Base-by-base conservation (phyloP, 1,140 invertebrate species). In the Hirudo medicinalis region DNA sequence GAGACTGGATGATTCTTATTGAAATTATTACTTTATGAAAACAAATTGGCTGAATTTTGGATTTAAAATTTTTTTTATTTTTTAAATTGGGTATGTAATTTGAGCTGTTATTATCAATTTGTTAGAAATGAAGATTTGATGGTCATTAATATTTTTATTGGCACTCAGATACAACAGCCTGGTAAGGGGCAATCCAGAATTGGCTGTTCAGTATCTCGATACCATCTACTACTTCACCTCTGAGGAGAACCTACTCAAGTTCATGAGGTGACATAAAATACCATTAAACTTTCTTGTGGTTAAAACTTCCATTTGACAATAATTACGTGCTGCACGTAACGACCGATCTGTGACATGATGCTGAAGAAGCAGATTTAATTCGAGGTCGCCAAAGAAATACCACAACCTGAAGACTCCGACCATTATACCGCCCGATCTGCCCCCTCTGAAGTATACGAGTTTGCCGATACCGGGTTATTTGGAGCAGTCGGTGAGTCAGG, bases 401-500 rank as follows among this genome's bases (percentile, higher is more conserved):
- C 77, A 76, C 55, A 75, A 78, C 69, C 71, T 82, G 20, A 75
- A 76, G 49, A 73, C 82, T 54, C 81, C 81, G n/a, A 78, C 82
- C 75, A 83, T 82, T 74, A 75, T 83, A n/a, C 82, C 81, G 5
- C 81, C 82, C 8, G 72, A 75, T 17, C 78, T 78, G 69, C 77
- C 79, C 17, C 69, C 76, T 13, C 60, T 83, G 27, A 75, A 76
- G 11, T 49, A 80, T 6, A 77, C 75, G 0, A 72, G 76, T 19
- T 76, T 83, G 32, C 82, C 82, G 15, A 82, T 82, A 78, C 76
- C 81, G 36, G 82, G 82, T 11, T 83, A 80, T 77, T 77, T 83
- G 77, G 82, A 83, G 71, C 81, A 83, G 74, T 78, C 77, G 1
- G 78, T 80, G n/a, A 77, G 81, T 11, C 75, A 78, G 0, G 76